These are phyloP conservation scores for Magallana gigas DNA, from an alignment of 1,140 invertebrate genomes.

Conservation along the genomic window DNA sequence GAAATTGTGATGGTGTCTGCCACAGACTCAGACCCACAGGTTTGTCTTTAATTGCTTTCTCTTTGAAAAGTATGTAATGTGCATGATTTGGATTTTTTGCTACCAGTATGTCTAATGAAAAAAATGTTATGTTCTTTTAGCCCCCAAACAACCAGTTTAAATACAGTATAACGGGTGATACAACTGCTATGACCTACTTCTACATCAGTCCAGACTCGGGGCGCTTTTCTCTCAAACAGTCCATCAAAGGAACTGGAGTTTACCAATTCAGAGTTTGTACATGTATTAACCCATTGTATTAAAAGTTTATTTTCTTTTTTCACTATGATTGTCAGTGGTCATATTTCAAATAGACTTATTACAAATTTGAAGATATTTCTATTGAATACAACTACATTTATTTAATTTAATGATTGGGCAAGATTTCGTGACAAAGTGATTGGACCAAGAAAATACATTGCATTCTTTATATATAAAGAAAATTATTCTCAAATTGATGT, in stretches of 20 bases:
- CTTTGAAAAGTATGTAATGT: not conserved
- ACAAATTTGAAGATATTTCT: no score
- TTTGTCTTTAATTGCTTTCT: constrained; percentile 39
- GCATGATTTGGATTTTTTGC: no score
- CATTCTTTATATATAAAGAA: no score
- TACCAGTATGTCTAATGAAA: no score
- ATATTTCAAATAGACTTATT: no score
- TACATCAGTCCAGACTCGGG: constrained; percentile 61
- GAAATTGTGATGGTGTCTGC: constrained; percentile 55
- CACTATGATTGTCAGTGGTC: no score
- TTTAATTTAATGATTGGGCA: no score
- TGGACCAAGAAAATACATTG: no score
- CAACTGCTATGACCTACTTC: constrained; percentile 59
- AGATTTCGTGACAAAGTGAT: no score
- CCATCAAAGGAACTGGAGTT: constrained; percentile 56
- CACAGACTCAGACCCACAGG: constrained; percentile 59
- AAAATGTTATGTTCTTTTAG: constrained; percentile 36
- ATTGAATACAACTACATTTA: no score
- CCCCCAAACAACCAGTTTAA: constrained; percentile 54
- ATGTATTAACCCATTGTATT: not conserved
- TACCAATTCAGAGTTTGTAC: constrained; percentile 64
- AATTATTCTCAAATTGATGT: no score
- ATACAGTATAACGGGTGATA: constrained; percentile 49
- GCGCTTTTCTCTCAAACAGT: constrained; percentile 55
- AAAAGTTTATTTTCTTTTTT: no score